A percentile compares a stretch with the other conserved stretches of the same genome.
Conservation (phyloP, 2,113 vertebrate genomes). For the Bubalus kerabau region DNA sequence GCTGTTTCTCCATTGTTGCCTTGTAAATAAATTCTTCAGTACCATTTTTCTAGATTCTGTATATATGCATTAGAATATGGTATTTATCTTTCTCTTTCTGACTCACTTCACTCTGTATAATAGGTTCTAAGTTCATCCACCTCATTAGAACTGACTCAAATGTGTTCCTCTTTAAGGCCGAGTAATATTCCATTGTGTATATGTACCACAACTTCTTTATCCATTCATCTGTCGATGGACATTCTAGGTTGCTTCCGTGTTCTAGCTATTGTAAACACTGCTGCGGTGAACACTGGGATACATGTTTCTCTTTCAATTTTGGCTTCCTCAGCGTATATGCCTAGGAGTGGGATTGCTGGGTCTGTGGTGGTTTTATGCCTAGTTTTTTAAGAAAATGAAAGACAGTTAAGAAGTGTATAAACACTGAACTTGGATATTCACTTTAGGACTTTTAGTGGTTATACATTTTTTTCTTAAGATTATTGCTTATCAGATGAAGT, state of each 20-base stretch:
- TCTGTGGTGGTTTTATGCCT: neutral
- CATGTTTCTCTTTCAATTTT: neutral
- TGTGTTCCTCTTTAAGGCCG: neutral
- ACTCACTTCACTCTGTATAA: neutral
- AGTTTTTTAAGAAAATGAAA: neutral
- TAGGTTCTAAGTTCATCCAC: neutral
- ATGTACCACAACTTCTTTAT: neutral
- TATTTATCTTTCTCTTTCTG: neutral
- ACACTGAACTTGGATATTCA: neutral
- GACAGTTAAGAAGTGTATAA: neutral
- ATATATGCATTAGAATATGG: neutral
- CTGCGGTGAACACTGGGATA: neutral
- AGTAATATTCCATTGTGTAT: neutral
- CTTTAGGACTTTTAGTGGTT: neutral
- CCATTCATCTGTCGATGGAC: neutral
- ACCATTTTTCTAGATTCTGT: neutral
- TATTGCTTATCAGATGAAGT: neutral
- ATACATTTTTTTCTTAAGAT: neutral
- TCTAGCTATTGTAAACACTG: neutral
- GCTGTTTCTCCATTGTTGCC: neutral
- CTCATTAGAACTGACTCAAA: neutral
- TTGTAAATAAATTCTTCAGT: neutral
- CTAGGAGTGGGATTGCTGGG: neutral
- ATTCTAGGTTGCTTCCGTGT: neutral
- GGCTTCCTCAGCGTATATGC: neutral